Evolutionary conservation across 2,888 invertebrate species (phyloP), one percentile per base, ranked within the genome.

Genomic region (Euplexia lucipara): DNA sequence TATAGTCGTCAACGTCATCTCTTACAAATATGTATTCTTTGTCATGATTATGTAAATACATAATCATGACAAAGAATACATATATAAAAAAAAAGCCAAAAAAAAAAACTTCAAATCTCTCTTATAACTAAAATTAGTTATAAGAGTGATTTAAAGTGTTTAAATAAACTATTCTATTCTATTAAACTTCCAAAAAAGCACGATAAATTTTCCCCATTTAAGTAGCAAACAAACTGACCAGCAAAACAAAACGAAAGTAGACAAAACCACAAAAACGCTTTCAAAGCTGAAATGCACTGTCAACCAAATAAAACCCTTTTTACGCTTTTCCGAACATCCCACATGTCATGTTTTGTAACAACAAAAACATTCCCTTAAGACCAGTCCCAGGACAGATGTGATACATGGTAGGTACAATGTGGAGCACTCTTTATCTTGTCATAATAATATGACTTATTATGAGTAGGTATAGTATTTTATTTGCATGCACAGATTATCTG

Each of bases 301-400:
- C 82, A 71, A 79, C 62, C 69, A 39, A 67, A 56, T 59, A 64
- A 67, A 79, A 70, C 61, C 76, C 56, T 67, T 79, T 81, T 78
- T 70, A 75, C 67, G 65, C 63, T 42, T 68, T 68, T 70, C 72
- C 63, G 42, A 75, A 68, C 61, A 61, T 68, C 59, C 68, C 64
- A 71, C 41, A 71, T 66, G 77, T 52, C 79, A 74, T 54, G 63
- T 79, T 67, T 47, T 64, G 49, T 35, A 58, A 64, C 39, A 49
- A 76, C 74, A 73, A 66, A 78, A 79, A 76, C 70, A 62, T 64
- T 77, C 82, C 74, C 82, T 45, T 39, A 70, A 60, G 79, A 68
- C 47, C 60, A 30, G 45, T 45, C 35, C 39, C 47, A 20, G 37
- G 58, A 68, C 67, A 79, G 57, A 80, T 69, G 65, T 35, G 65